These are phyloP conservation scores for Rhabdomys pumilio DNA, from an alignment of 2,797 vertebrate genomes.

Conservation along the genomic window DNA sequence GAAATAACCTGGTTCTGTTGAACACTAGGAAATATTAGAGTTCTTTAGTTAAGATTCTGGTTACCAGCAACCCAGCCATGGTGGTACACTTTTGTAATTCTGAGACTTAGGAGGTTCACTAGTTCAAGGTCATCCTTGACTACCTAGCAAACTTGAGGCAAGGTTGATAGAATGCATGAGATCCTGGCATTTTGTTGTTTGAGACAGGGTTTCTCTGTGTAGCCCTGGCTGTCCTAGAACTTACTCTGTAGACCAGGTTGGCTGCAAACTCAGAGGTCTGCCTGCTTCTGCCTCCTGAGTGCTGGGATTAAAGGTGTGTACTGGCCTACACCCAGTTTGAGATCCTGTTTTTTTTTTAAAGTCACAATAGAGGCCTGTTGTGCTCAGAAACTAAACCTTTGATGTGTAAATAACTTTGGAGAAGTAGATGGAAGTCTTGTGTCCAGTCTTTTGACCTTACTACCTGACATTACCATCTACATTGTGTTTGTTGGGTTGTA, in stretches of 20 bases:
- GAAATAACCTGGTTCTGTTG: conserved; percentile 27
- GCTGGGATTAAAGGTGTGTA: not conserved
- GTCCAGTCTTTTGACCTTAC: not conserved
- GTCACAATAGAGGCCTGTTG: conserved; percentile 12
- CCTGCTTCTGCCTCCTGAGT: not conserved
- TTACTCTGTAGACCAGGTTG: not conserved
- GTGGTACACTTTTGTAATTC: not conserved
- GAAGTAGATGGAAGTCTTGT: not conserved
- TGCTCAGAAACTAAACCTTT: not conserved
- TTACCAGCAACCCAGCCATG: not conserved
- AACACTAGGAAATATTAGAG: not conserved
- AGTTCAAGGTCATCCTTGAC: not conserved
- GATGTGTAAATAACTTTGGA: not conserved
- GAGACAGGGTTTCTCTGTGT: not conserved
- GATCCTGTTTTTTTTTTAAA: not conserved
- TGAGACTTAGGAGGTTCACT: not conserved
- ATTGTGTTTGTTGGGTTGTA: not conserved
- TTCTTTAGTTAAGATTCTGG: conserved; percentile 54
- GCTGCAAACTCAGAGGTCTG: not conserved
- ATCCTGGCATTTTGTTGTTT: not conserved
- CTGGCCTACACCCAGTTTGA: not conserved
- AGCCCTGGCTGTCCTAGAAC: not conserved
- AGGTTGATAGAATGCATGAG: not conserved
- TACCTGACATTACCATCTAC: not conserved
- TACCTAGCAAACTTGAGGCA: not conserved